A percentile compares a stretch with the other conserved stretches of the same genome.
Evolutionary conservation across 2,888 invertebrate genomes (phyloP).

Genomic region (Rhagophthalmus giganteus): DNA sequence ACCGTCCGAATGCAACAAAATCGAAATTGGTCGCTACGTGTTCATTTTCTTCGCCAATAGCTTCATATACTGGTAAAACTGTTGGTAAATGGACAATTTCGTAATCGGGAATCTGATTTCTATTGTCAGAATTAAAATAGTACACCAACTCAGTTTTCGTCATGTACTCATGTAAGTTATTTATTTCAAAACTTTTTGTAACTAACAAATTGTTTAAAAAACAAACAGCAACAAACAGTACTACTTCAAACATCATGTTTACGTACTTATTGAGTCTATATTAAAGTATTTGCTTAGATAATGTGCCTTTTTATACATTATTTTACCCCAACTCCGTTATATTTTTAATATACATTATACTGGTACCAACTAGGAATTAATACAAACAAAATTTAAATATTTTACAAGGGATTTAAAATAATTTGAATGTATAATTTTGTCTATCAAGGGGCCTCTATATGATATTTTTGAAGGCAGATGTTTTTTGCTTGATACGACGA

Average conservation of each 20-base stretch:
- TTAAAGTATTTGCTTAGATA: no score
- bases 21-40: slow-evolving; percentile 59
- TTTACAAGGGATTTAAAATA: no score
- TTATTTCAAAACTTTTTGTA: background rate
- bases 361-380: slow-evolving; percentile 3
- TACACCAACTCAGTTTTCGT: slow-evolving; percentile 53
- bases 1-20: slow-evolving; percentile 67
- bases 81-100: slow-evolving; percentile 66
- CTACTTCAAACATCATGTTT: background rate
- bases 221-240: background rate
- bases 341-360: slow-evolving; percentile 1
- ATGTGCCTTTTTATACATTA: no score
- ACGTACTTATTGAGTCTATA: background rate
- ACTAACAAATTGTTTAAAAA: background rate
- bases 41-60: slow-evolving; percentile 47
- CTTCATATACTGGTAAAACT: slow-evolving; percentile 54
- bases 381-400: slow-evolving; percentile 7
- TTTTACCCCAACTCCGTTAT: no score
- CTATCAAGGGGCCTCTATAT: no score
- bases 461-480: no score
- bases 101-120: slow-evolving; percentile 58
- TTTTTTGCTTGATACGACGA: no score
- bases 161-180: slow-evolving; percentile 49
- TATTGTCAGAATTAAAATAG: slow-evolving; percentile 52
- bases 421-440: no score